A percentile compares a stretch with the other conserved stretches of the same genome.
Conservation (phyloP, 2,888 invertebrate genomes). For the Heteromyza rotundicornis region DNA sequence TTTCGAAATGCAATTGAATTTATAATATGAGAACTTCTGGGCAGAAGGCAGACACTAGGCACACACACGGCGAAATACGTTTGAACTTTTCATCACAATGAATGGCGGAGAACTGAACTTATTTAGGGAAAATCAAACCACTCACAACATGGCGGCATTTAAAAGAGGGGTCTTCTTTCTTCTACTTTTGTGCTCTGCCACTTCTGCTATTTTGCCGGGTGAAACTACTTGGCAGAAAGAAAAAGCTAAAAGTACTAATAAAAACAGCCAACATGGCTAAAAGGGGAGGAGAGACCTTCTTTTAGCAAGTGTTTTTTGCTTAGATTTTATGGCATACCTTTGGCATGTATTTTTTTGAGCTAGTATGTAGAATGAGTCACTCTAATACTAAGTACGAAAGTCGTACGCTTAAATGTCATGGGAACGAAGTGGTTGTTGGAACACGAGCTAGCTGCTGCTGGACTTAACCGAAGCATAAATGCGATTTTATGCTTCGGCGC, state of each 20-base stretch:
- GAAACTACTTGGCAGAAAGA: too few relatives aligned
- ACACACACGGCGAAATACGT: background rate
- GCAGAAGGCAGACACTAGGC: background rate
- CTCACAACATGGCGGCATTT: too few relatives aligned
- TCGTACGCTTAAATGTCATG: background rate
- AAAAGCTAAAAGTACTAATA: too few relatives aligned
- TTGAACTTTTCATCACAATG: conserved; percentile 2
- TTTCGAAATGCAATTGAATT: conserved; percentile 7
- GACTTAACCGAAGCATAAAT: conserved; percentile 23
- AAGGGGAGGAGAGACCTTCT: too few relatives aligned
- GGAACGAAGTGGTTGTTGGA: conserved; percentile 9
- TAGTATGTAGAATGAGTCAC: background rate
- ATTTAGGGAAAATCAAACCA: background rate
- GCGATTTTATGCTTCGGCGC: conserved; percentile 30
- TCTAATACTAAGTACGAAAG: background rate
- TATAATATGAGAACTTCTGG: conserved; percentile 16
- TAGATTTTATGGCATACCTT: too few relatives aligned
- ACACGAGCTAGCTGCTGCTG: conserved; percentile 14
- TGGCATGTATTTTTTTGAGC: too few relatives aligned
- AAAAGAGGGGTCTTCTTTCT: background rate
- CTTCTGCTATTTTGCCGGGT: too few relatives aligned
- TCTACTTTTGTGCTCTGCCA: too few relatives aligned
- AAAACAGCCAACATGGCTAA: too few relatives aligned
- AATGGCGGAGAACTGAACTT: conserved; percentile 13
- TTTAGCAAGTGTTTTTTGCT: too few relatives aligned